Evolutionary conservation across 1,140 invertebrate genomes (phyloP).

Genomic region (Lerema accius): DNA sequence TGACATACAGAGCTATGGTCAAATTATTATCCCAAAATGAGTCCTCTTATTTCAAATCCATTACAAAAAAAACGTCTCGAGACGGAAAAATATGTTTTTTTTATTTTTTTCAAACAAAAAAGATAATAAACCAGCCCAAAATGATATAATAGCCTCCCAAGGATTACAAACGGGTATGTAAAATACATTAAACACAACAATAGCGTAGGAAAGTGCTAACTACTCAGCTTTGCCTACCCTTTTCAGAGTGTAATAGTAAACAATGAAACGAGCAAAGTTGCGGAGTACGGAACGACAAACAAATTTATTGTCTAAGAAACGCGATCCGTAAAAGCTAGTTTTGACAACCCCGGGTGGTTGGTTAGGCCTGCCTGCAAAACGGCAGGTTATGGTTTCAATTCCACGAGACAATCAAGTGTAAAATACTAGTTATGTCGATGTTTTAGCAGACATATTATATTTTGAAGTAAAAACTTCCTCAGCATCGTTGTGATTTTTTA

Average conservation of each 20-base stretch:
- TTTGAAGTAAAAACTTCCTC: too few species aligned
- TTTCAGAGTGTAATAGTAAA: constrained; percentile 44
- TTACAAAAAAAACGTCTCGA: too few species aligned
- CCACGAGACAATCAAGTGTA: too few species aligned
- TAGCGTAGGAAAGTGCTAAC: constrained; percentile 35
- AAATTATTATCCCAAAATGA: too few species aligned
- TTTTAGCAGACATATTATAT: too few species aligned
- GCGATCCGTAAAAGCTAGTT: constrained; percentile 38
- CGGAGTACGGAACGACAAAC: constrained; percentile 35
- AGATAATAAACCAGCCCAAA: not conserved
- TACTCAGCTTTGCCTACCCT: constrained; percentile 41
- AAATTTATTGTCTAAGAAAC: constrained; percentile 38
- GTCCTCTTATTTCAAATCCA: too few species aligned
- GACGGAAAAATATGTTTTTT: constrained; percentile 15
- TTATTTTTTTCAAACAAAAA: not conserved
- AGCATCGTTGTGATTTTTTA: too few species aligned
- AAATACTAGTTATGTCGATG: too few species aligned
- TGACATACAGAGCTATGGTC: too few species aligned
- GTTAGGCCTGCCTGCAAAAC: too few species aligned
- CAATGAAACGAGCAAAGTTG: constrained; percentile 42
- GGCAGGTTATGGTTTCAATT: too few species aligned
- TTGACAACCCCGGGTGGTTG: too few species aligned
- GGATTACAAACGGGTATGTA: constrained; percentile 8
- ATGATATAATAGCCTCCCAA: constrained; percentile 2
- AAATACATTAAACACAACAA: constrained; percentile 33